Evolutionary conservation across 64 coral and sea anemone species (phyloP), one percentile per base, ranked within the genome.

Genomic region (Actinia equina): DNA sequence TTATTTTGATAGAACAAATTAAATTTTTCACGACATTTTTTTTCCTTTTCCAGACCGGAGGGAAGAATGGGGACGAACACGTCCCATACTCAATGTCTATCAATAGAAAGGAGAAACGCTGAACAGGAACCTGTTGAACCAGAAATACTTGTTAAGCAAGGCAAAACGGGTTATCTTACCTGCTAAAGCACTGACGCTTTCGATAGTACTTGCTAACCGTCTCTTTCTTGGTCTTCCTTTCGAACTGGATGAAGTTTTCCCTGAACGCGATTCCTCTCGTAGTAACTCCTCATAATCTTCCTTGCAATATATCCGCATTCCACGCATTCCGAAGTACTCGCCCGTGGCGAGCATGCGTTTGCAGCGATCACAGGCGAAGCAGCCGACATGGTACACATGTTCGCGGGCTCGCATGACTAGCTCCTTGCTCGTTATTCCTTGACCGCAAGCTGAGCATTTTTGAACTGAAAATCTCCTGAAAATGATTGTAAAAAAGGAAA

Each of bases 301-400:
- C 77, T 98, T 94, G 69, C 96, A 98, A 76, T 88, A 98, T 62
- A 98, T 92, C 59, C 80, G 89, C 82, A 87, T 86, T 85, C 93
- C 91, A 44, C 91, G 93, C 96, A 98, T 98, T 16, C 93, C 96
- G 87, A 98, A 98, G 82, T 94, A 95, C 88, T 98, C 96, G 25
- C 96, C 96, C n/a, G 96, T 98, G 53, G 93, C 90, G 71, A 98
- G 89, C 55, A 98, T 94, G 82, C 96, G 93, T 53, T 98, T 98
- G 83, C 96, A 98, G 86, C 93, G 96, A 77, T 95, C 96, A 87
- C 96, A 98, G 58, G 96, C 93, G 84, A 98, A 98, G 86, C 96
- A 98, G 60, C 77, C 87, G 64, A 98, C 88, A 69, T 98, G 96
- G 63, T 92, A 98, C 17, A 98, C 96, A 59, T 92, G 93, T 55